A percentile compares a stretch with the other conserved stretches of the same genome.
Evolutionary conservation across 2,797 vertebrate species (phyloP).

Genomic region (Pristis pectinata): DNA sequence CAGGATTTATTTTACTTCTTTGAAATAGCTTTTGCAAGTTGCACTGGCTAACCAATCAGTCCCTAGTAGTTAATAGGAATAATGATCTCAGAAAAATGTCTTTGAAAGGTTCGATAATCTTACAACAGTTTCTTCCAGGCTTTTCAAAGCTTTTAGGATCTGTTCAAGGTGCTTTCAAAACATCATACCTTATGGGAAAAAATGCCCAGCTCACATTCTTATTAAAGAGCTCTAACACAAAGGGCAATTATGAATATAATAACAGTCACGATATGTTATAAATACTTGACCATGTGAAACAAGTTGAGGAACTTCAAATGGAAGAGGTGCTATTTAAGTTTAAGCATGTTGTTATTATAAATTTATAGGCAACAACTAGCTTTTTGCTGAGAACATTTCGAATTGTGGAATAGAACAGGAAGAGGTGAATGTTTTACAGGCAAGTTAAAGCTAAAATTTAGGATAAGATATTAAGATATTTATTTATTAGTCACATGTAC

Average conservation of each 20-base stretch:
- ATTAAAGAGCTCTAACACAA: background rate
- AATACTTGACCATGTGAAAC: background rate
- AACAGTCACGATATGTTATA: background rate
- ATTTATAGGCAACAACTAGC: slow-evolving; percentile 2
- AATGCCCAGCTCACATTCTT: background rate
- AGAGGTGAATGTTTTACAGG: background rate
- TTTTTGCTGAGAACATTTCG: background rate
- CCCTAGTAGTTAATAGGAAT: background rate
- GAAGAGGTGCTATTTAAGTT: background rate
- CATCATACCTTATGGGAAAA: background rate
- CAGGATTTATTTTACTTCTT: background rate
- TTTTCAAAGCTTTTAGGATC: background rate
- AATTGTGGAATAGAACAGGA: background rate
- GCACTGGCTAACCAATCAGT: background rate
- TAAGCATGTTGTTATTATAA: background rate
- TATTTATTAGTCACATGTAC: too few species aligned
- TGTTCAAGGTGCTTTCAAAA: background rate
- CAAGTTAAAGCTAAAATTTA: background rate
- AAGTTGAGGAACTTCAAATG: background rate
- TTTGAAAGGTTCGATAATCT: background rate
- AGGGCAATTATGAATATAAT: background rate
- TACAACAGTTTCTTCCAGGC: background rate
- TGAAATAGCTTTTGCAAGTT: background rate
- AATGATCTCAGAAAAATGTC: background rate
- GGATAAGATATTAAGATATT: too few species aligned